These are phyloP conservation scores for Pandemis cinnamomeana DNA, from an alignment of 2,888 invertebrate genomes.

Conservation along the genomic window DNA sequence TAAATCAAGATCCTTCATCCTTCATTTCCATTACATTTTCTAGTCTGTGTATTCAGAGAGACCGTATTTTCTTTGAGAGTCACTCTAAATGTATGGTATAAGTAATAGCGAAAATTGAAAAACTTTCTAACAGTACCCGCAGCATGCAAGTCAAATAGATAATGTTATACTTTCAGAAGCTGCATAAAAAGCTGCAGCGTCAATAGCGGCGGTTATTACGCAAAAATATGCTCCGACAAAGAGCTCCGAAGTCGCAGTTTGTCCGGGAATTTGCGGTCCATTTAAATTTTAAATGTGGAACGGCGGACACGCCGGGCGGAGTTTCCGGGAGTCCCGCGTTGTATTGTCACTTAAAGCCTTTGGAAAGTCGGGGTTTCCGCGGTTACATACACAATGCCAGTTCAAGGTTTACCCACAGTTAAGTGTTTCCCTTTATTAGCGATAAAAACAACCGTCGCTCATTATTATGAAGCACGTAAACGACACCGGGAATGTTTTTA, in stretches of 20 bases:
- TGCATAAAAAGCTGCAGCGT: slow-evolving; percentile 45
- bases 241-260: slow-evolving; percentile 50
- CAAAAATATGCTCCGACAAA: slow-evolving; percentile 61
- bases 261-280: slow-evolving; percentile 58
- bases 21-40: not conserved
- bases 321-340: slow-evolving; percentile 59
- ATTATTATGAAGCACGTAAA: slow-evolving; percentile 30
- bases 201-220: slow-evolving; percentile 55
- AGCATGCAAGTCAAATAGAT: slow-evolving; percentile 34
- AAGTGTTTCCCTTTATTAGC: slow-evolving; percentile 27
- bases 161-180: slow-evolving; percentile 46
- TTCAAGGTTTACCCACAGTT: slow-evolving; percentile 6
- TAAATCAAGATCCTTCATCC: too few relatives aligned
- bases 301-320: slow-evolving; percentile 56
- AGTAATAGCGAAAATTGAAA: not conserved
- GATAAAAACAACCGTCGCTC: slow-evolving; percentile 26
- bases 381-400: slow-evolving; percentile 8
- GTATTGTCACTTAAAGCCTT: slow-evolving; percentile 50
- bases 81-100: not conserved
- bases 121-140: slow-evolving; percentile 25
- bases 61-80: not conserved
- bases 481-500: slow-evolving; percentile 30
- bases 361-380: slow-evolving; percentile 48
- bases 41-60: too few relatives aligned
- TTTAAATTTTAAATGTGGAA: slow-evolving; percentile 69